A percentile compares a stretch with the other conserved stretches of the same genome.
Evolutionary conservation across 2,113 vertebrate genomes (phyloP).

Genomic region (Hyaena hyaena): DNA sequence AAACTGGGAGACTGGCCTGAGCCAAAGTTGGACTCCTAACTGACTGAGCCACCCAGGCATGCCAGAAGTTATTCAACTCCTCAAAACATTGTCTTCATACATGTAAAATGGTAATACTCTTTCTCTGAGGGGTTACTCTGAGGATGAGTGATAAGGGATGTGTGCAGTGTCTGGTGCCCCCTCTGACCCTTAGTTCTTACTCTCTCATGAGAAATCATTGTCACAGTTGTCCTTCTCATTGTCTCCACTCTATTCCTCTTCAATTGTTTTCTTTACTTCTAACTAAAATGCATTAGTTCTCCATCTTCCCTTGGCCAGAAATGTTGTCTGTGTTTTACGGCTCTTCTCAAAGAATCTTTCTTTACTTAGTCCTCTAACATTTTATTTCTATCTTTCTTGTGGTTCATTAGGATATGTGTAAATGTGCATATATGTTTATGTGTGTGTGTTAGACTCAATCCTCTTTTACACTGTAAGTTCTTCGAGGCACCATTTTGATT

Average conservation of each 20-base stretch:
- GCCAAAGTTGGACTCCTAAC: too few relatives aligned
- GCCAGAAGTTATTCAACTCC: not conserved
- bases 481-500: not conserved
- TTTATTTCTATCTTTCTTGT: not conserved
- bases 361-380: not conserved
- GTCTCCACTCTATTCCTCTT: not conserved
- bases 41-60: too few relatives aligned
- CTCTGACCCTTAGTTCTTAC: not conserved
- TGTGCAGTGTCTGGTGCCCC: not conserved
- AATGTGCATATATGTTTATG: not conserved
- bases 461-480: not conserved
- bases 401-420: not conserved
- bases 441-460: not conserved
- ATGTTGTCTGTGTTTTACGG: not conserved
- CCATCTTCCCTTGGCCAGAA: not conserved
- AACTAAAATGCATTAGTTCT: not conserved
- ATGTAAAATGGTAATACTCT: not conserved
- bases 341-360: not conserved
- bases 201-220: not conserved
- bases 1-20: too few relatives aligned
- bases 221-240: too few relatives aligned
- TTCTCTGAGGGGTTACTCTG: not conserved
- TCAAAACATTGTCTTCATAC: not conserved
- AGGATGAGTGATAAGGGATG: not conserved
- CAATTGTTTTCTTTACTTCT: not conserved